Percentiles rank a stretch among this genome's conserved stretches.
Evolutionary conservation across 2,113 vertebrate species (phyloP).

Genomic region (Pteropus alecto): DNA sequence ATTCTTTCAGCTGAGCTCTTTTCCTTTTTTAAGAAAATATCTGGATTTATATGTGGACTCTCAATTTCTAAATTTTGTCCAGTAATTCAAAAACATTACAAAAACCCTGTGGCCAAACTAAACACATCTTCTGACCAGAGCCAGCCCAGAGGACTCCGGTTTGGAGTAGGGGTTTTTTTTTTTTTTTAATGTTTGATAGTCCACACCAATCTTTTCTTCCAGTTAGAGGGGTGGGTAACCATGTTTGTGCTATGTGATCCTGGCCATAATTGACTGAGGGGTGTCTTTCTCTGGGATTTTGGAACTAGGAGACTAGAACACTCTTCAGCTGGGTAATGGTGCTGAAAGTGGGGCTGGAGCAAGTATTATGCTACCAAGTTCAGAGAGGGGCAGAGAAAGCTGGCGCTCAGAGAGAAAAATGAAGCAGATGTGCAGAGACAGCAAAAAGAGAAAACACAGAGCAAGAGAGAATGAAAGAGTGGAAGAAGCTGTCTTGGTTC

Average conservation of each 20-base stretch:
- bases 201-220: not conserved
- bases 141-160: not conserved
- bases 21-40: not conserved
- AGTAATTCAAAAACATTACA: slow-evolving; percentile 36
- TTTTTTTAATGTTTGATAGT: not conserved
- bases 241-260: not conserved
- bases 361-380: not conserved
- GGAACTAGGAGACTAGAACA: not conserved
- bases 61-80: slow-evolving; percentile 38
- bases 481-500: not conserved
- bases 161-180: not conserved
- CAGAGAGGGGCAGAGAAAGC: not conserved
- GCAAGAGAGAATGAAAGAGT: not conserved
- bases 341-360: not conserved
- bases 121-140: not conserved
- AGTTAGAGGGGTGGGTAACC: not conserved
- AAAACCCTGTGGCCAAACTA: not conserved
- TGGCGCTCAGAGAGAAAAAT: not conserved
- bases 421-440: not conserved
- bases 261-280: not conserved
- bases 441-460: not conserved
- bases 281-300: not conserved
- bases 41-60: not conserved
- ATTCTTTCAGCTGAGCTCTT: not conserved
- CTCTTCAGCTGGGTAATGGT: not conserved